Conservation (phyloP, 2,113 vertebrate genomes). For the Sander lucioperca region DNA sequence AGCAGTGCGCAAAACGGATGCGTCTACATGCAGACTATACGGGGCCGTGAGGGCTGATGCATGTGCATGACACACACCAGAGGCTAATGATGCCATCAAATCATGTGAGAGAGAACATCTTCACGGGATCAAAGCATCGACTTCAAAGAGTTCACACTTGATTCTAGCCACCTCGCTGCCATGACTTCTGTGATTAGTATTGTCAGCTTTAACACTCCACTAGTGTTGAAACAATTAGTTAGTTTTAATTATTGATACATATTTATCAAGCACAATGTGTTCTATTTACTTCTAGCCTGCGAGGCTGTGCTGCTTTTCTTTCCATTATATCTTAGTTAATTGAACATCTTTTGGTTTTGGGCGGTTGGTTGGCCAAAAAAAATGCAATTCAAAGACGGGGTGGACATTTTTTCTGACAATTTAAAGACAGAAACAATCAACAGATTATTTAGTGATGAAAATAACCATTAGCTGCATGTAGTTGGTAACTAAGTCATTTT, state of each 20-base stretch:
- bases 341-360: neutral
- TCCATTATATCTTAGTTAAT: neutral
- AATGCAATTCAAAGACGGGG: neutral
- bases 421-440: neutral
- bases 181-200: neutral
- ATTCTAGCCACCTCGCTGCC: neutral
- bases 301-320: too few species aligned
- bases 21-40: neutral
- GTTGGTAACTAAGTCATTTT: neutral
- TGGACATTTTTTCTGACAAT: neutral
- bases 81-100: neutral
- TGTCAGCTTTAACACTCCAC: neutral
- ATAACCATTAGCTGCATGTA: neutral
- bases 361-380: neutral
- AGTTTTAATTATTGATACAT: too few species aligned
- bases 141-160: neutral
- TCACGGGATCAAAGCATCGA: neutral
- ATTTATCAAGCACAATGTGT: too few species aligned
- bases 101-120: neutral
- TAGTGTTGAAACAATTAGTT: neutral
- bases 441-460: neutral
- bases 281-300: too few species aligned
- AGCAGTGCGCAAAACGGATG: slow-evolving; percentile 21
- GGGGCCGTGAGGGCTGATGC: neutral
- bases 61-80: neutral